Evolutionary conservation across 2,888 invertebrate genomes (phyloP), one percentile per base, ranked within the genome.

Genomic region (Plebejus melissa): DNA sequence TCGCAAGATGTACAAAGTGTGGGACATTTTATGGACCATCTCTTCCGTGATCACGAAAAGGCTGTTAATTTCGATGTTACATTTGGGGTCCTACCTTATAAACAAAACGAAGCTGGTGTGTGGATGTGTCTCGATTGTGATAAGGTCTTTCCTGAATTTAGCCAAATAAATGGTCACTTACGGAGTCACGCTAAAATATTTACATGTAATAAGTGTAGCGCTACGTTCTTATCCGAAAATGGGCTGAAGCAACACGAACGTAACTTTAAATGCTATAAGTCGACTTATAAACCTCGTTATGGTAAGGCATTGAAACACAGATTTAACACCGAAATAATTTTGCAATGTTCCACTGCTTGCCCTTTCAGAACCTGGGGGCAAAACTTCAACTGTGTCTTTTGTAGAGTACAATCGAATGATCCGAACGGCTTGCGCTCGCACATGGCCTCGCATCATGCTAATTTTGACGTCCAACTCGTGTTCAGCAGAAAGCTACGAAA

Each of bases 351-450:
- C 4, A 93, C 92, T 0, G 93, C 91, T 2, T 88, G 88, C 69
- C 93, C 93, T 0, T 93, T 93, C 69, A 85, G 93, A 69, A 92
- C 91, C 38, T 92, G 92, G 92, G 92, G 91, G 0, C 91, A 92
- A 79, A 92, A 92, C 76, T 93, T 93, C 75, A 92, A 91, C 75
- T 93, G 93, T 76, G 89, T 91, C 0, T 88, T 92, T 72, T 93
- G 93, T 77, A 82, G 92, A 11, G 92, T 92, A 0, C 91, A 92
- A 74, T 90, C 93, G 0, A 90, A 90, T 74, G 92, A 92, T 77
- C 93, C 93, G 0, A 87, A 87, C n/a, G 92, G 92, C 0, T 80
- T 93, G 7, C 81, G 93, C 75, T 85, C 88, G 1, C 93, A 93
- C 74, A 91, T 93, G 90, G 89, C 91, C 0, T 83, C 89, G 0